A percentile compares a stretch with the other conserved stretches of the same genome.
These are phyloP conservation scores for Botia almorhae DNA, from an alignment of 2,797 vertebrate species.

Conservation along the genomic window DNA sequence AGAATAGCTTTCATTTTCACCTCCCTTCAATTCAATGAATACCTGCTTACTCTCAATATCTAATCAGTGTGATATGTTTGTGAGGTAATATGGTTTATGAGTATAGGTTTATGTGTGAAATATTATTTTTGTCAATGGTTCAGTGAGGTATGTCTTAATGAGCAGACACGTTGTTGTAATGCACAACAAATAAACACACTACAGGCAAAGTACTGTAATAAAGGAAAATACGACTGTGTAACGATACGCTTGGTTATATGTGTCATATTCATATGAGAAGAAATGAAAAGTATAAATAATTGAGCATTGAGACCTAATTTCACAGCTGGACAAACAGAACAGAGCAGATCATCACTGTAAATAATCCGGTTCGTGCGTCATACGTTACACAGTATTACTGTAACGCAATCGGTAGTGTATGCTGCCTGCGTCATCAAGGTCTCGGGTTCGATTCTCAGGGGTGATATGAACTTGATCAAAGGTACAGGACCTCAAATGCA, in stretches of 20 bases:
- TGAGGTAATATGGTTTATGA: slow-evolving; percentile 20
- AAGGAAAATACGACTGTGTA: background rate
- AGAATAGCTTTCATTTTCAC: slow-evolving; percentile 10
- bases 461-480: background rate
- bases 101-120: slow-evolving; percentile 1
- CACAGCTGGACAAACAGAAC: background rate
- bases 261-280: background rate
- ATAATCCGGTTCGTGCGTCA: background rate
- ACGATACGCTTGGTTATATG: background rate
- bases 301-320: background rate
- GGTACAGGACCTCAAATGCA: background rate
- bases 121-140: slow-evolving; percentile 31
- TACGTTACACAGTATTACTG: too few species aligned
- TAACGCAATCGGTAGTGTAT: background rate
- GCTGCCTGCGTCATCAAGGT: background rate
- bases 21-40: background rate
- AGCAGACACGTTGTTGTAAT: background rate
- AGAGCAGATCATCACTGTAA: background rate
- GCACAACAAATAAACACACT: background rate
- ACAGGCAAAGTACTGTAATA: background rate
- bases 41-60: slow-evolving; percentile 2
- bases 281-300: background rate
- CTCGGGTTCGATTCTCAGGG: background rate
- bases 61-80: slow-evolving; percentile 12
- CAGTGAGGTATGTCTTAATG: background rate